Base-by-base conservation (phyloP, 2,888 invertebrate species). In the Anagyrus pseudococci region DNA sequence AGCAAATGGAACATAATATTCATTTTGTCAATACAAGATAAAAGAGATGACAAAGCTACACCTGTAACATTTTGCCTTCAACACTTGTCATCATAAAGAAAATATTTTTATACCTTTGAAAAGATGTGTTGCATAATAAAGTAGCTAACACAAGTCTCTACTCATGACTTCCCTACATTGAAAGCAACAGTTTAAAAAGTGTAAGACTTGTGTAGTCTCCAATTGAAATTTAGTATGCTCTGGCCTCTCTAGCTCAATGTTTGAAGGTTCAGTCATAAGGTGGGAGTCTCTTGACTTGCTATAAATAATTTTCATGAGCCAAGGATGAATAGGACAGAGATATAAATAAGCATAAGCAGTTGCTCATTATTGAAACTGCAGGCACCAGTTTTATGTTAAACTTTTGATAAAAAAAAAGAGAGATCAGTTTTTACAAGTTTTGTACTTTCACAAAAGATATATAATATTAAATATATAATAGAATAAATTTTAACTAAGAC, bases 281-380 rank as follows among this genome's bases (percentile, higher is more conserved):
- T 67, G 71, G 64, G 65, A 62, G 67, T 72, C 63, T n/a, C n/a
- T 71, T 66, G 33, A 65, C 66, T 62, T 64, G 71, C 77, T 78
- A 78, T 74, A 76, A 75, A 79, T 79, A 79, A 71, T 71, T 69
- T 67, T 65, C 62, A 68, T 76, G 70, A 68, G 69, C 76, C 77
- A 79, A 80, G 79, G 77, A 77, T 77, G 74, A 75, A 75, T 75
- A 72, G 74, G 72, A 73, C 75, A 72, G 69, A 69, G 71, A 73
- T 78, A 76, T 73, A 75, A 77, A 77, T 77, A 77, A 75, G 67
- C 69, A 73, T 73, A 69, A 70, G 59, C 65, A 66, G 58, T 64
- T 65, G 54, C 61, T 62, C 23, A 47, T 64, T 62, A 67, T 59
- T 40, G 61, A 37, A 64, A 56, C 23, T 67, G 17, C 56, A 64